phyloP scores from a whole-genome alignment of 2,797 vertebrate species.

The Austrolebias charrua region DNA sequence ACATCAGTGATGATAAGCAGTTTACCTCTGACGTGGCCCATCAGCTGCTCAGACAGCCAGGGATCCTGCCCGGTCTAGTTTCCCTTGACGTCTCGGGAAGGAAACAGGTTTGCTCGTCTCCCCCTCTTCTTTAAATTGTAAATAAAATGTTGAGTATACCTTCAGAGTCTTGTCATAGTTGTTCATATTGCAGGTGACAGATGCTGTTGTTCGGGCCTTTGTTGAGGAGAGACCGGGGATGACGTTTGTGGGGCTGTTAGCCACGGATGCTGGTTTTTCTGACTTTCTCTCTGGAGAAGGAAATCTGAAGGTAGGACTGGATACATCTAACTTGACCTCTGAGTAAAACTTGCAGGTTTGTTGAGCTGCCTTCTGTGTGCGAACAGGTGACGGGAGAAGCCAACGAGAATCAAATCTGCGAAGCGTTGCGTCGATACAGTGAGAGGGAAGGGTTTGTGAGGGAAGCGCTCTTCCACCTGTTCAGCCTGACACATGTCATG shows the following conservation, averaged over 20 bases:
- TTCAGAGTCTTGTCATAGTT: background rate
- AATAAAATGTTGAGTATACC: background rate
- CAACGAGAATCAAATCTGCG: slow-evolving; percentile 96
- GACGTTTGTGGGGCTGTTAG: slow-evolving; percentile 94
- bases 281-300: slow-evolving; percentile 94
- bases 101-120: slow-evolving; percentile 81
- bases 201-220: slow-evolving; percentile 89
- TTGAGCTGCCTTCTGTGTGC: slow-evolving; percentile 13
- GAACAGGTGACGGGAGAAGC: slow-evolving; percentile 95
- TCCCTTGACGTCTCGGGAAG: slow-evolving; percentile 96
- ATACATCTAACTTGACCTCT: background rate
- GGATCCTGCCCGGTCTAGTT: slow-evolving; percentile 88
- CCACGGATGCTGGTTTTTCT: slow-evolving; percentile 95
- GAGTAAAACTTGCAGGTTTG: background rate
- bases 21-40: slow-evolving; percentile 97
- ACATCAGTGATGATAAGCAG: slow-evolving; percentile 99
- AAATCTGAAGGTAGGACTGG: slow-evolving; percentile 86
- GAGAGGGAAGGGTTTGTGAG: slow-evolving; percentile 96
- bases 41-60: slow-evolving; percentile 90
- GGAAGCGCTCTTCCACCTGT: slow-evolving; percentile 97
- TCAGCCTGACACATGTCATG: slow-evolving; percentile 95
- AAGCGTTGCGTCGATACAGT: slow-evolving; percentile 93
- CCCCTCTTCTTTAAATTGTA: background rate
- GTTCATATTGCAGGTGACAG: slow-evolving; percentile 80
- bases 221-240: slow-evolving; percentile 92